phyloP scores from a whole-genome alignment of 92 coral and sea anemone genomes.

The Hydrozoanthus gracilis region DNA sequence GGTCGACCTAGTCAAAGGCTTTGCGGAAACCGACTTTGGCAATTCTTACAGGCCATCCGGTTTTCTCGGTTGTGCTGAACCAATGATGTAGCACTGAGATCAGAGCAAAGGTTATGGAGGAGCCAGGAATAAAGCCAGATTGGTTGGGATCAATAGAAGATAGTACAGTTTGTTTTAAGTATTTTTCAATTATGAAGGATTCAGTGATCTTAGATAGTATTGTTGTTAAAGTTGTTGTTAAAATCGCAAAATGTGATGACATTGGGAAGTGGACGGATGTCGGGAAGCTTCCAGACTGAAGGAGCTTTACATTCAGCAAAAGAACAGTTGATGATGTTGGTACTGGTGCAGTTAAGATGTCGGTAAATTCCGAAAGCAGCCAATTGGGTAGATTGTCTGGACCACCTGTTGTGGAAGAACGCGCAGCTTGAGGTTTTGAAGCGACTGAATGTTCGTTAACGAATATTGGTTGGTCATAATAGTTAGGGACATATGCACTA shows the following conservation, averaged over 20 bases:
- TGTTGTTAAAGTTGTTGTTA: slow-evolving; percentile 6
- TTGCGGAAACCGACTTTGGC: slow-evolving; percentile 36
- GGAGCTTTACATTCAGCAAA: slow-evolving; percentile 49
- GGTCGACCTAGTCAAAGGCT: slow-evolving; percentile 63
- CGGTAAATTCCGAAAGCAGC: slow-evolving; percentile 56
- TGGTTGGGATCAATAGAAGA: slow-evolving; percentile 47
- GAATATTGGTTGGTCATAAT: too few species aligned
- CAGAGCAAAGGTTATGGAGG: slow-evolving; percentile 55
- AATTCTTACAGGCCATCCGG: slow-evolving; percentile 44
- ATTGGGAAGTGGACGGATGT: slow-evolving; percentile 57
- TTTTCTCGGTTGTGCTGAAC: background rate
- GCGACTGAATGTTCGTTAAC: too few species aligned
- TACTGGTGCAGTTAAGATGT: slow-evolving; percentile 26
- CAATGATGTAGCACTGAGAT: slow-evolving; percentile 48
- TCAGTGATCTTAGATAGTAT: slow-evolving; percentile 50
- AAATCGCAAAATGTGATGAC: background rate
- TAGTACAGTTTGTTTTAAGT: slow-evolving; percentile 38
- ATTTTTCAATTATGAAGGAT: slow-evolving; percentile 21
- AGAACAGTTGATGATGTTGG: slow-evolving; percentile 44
- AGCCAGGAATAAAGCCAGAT: slow-evolving; percentile 59
- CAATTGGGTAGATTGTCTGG: slow-evolving; percentile 63
- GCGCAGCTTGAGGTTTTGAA: too few species aligned
- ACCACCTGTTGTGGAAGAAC: slow-evolving; percentile 11
- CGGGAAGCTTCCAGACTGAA: slow-evolving; percentile 47
- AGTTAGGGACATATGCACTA: too few species aligned